These are phyloP conservation scores for Bothrops alternatus DNA, from an alignment of 2,797 vertebrate genomes.

Conservation along the genomic window DNA sequence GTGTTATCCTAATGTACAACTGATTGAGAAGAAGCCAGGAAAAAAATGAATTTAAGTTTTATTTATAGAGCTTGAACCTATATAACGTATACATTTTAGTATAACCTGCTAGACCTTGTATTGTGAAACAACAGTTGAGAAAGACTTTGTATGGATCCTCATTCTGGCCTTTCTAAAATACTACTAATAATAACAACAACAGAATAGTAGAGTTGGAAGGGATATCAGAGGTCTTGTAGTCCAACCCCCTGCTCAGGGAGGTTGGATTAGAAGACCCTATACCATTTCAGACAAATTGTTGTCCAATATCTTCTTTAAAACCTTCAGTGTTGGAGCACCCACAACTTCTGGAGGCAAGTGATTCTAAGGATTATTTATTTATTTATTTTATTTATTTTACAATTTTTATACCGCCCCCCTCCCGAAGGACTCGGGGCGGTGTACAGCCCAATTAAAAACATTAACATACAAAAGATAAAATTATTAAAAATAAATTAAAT, in stretches of 20 bases:
- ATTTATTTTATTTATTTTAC: too few species aligned
- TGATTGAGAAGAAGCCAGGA: not conserved
- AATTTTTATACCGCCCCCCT: too few species aligned
- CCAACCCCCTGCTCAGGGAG: not conserved
- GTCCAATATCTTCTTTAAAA: not conserved
- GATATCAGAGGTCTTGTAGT: not conserved
- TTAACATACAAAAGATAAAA: too few species aligned
- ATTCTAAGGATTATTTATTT: too few species aligned
- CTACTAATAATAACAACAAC: not conserved
- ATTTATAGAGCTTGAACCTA: not conserved
- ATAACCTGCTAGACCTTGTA: not conserved
- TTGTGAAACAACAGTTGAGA: not conserved
- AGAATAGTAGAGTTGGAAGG: not conserved
- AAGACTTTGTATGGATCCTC: not conserved
- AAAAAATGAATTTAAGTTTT: conserved; percentile 19
- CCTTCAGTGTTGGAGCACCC: not conserved
- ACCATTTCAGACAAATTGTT: not conserved
- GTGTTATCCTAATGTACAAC: conserved; percentile 5
- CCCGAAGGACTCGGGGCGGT: too few species aligned
- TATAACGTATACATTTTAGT: not conserved
- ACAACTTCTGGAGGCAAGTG: not conserved
- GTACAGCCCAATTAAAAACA: too few species aligned
- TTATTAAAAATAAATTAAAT: too few species aligned
- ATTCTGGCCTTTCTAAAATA: not conserved
- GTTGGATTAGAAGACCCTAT: not conserved